Base-by-base conservation (phyloP, 2,888 invertebrate species). In the Diabrotica balteata region DNA sequence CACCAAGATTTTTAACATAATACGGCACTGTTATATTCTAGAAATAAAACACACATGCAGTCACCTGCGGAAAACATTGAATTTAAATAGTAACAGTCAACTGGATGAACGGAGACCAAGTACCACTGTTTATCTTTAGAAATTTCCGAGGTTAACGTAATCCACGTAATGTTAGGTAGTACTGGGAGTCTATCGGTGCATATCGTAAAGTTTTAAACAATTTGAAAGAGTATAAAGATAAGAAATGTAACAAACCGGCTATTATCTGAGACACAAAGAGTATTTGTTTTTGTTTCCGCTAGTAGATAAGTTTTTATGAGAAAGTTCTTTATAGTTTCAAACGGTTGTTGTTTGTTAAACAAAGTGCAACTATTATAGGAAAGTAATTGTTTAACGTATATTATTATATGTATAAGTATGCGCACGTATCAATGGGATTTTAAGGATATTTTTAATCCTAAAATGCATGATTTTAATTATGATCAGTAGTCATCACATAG, bases 81-180 rank as follows among this genome's bases (percentile, higher is more conserved):
- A 52, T 52, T 52, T 52, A 52, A 52, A 32, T 52, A 52, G 52
- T 52, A 7, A n/a, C 49, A 49, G 10, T 49, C 32, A 49, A 22
- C 49, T 17, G 47, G 49, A 59, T 47, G 17, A 49, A 52, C 52
- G 52, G 9, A 52, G 17, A 17, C 17, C 2, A 2, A 17, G 52
- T 52, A 52, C 9, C 22, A 22, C 22, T 32, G 32, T 52, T 52
- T 52, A 52, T 52, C 52, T 52, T 32, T 10, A 52, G 32, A 10
- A 32, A 8, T 52, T 32, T 52, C 52, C 9, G 32, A 52, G 52
- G 52, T 52, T 52, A 52, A 52, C 22, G 52, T 52, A 52, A 52
- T 52, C 32, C 52, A 8, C 32, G 7, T 52, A 52, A 52, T 52
- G 22, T 22, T 10, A 52, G 8, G 52, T 52, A 52, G 52, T 52